Base-by-base conservation (phyloP, 1,140 invertebrate species). In the Aradophagus sp. region DNA sequence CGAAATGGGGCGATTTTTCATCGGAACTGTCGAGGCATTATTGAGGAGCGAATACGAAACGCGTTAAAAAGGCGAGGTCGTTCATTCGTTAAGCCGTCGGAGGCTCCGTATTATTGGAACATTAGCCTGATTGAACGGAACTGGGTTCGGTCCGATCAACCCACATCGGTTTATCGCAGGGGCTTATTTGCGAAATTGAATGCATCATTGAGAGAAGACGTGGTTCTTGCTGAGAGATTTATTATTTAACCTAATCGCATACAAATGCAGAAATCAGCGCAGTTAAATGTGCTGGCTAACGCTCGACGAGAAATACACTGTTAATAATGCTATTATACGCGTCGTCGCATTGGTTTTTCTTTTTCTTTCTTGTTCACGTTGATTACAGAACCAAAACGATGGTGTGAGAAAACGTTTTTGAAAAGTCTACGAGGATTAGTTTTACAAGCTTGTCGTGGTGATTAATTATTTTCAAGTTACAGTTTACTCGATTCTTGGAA, bases 81-180 rank as follows among this genome's bases (percentile, higher is more conserved):
- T 73, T 74, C 55, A 62, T 75, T 79, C 62, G 74, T 81, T 77
- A 76, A 72, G 38, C 50, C 50, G 59, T 65, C 65, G 53, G 76
- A 78, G 74, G 69, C 47, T 75, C 55, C 76, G 66, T 83, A 84
- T 84, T 83, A 84, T 82, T 78, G 72, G 77, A 84, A 82, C 83
- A 85, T 85, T 84, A 84, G 80, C 77, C 79, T 85, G 82, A 85
- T 85, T 85, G 80, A 75, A 84, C 69, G 53, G 68, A 78, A 75
- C 48, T 81, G 81, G 81, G 80, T 76, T 73, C 65, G 82, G 81
- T 80, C 45, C 48, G 62, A 74, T 76, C 23, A 41, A 59, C 44
- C 31, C 23, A 56, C 47, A 53, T 53, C 20, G 23, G 39, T 47
- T 59, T 48, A 47, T 59, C 55, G 15, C 32, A n/a, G n/a, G 20